These are phyloP conservation scores for Malthinus seriepunctatus DNA, from an alignment of 2,888 invertebrate species.

Conservation along the genomic window DNA sequence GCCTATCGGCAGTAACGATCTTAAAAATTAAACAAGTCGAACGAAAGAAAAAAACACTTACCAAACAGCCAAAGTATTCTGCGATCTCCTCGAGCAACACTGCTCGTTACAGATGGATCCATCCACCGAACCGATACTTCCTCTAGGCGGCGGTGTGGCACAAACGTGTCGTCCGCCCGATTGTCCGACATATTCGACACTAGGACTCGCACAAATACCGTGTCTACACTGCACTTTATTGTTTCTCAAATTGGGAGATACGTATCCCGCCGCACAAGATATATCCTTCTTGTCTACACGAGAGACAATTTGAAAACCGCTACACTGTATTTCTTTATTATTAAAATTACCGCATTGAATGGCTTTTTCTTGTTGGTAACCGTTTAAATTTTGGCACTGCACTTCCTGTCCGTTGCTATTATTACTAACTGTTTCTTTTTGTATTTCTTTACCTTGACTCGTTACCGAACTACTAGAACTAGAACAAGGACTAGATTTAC, in stretches of 20 bases:
- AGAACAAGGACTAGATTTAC: slow-evolving; percentile 57
- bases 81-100: slow-evolving; percentile 47
- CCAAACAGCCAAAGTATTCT: slow-evolving; percentile 50
- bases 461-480: slow-evolving; percentile 58
- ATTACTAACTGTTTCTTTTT: slow-evolving; percentile 33
- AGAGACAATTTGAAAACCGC: slow-evolving; percentile 43
- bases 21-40: background rate
- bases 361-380: slow-evolving; percentile 52
- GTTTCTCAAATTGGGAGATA: slow-evolving; percentile 43
- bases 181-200: slow-evolving; percentile 65
- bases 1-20: background rate
- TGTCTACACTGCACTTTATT: slow-evolving; percentile 48
- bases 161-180: slow-evolving; percentile 63
- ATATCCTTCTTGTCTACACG: slow-evolving; percentile 40
- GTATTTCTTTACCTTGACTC: slow-evolving; percentile 51
- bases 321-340: slow-evolving; percentile 39
- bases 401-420: slow-evolving; percentile 41
- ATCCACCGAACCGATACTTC: slow-evolving; percentile 44
- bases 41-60: too few relatives aligned
- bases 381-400: slow-evolving; percentile 52
- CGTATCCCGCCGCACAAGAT: slow-evolving; percentile 40
- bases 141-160: slow-evolving; percentile 52
- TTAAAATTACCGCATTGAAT: slow-evolving; percentile 49
- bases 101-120: slow-evolving; percentile 45
- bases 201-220: slow-evolving; percentile 57